A percentile compares a stretch with the other conserved stretches of the same genome.
Conservation (phyloP, 2,888 invertebrate genomes). For the Tholera decimalis region DNA sequence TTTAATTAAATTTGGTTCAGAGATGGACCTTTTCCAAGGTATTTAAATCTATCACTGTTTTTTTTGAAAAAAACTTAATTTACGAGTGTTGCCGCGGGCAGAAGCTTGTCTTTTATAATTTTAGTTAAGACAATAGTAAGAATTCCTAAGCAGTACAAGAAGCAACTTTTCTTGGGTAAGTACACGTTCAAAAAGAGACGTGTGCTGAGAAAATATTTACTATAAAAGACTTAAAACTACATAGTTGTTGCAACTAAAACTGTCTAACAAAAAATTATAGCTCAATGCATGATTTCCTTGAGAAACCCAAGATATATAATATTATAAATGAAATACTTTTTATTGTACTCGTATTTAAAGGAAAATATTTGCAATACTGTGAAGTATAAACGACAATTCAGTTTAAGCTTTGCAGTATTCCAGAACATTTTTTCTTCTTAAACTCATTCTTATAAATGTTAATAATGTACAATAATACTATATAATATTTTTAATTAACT, state of each 20-base stretch:
- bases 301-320: background rate
- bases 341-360: background rate
- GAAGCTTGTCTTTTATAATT: too few relatives aligned
- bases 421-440: background rate
- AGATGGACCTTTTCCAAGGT: too few relatives aligned
- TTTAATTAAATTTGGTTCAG: too few relatives aligned
- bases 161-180: conserved; percentile 1
- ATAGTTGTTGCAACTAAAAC: background rate
- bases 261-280: background rate
- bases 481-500: too few relatives aligned
- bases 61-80: too few relatives aligned
- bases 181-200: background rate
- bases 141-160: background rate
- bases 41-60: too few relatives aligned
- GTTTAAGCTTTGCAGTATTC: background rate
- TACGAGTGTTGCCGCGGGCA: too few relatives aligned
- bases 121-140: background rate
- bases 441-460: background rate
- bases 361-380: background rate
- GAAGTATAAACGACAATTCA: background rate
- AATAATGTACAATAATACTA: conserved; percentile 9
- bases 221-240: background rate
- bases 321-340: background rate
- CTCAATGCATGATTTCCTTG: background rate
- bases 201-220: background rate